A percentile compares a stretch with the other conserved stretches of the same genome.
These are phyloP conservation scores for Percopsis omiscomaycus DNA, from an alignment of 2,797 vertebrate species.

Conservation along the genomic window DNA sequence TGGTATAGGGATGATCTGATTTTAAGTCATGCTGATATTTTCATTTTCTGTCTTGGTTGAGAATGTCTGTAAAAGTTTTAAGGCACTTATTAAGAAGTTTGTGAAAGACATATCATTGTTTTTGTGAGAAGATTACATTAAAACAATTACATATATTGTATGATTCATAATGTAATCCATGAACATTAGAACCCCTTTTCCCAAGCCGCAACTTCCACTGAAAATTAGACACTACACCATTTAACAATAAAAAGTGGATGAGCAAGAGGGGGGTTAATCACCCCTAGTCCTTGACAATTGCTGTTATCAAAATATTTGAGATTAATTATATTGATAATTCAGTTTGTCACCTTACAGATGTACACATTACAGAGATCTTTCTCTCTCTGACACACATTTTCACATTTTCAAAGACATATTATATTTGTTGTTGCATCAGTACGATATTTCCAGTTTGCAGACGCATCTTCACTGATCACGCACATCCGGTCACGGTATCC, in stretches of 20 bases:
- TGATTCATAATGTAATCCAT: too few species aligned
- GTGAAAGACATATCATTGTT: slow-evolving; percentile 22
- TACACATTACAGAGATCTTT: not conserved
- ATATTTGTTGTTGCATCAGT: slow-evolving; percentile 26
- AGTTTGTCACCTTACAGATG: slow-evolving; percentile 8
- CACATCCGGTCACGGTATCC: slow-evolving; percentile 54
- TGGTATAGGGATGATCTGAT: slow-evolving; percentile 36
- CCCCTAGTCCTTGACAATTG: too few species aligned
- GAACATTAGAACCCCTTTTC: too few species aligned
- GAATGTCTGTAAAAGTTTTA: slow-evolving; percentile 14
- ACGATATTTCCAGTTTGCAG: slow-evolving; percentile 37
- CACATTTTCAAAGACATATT: not conserved
- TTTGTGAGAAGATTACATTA: too few species aligned
- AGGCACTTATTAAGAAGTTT: slow-evolving; percentile 33
- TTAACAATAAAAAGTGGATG: too few species aligned
- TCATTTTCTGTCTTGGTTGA: slow-evolving; percentile 54
- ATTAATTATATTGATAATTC: too few species aligned
- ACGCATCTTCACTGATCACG: slow-evolving; percentile 40
- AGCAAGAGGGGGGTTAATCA: too few species aligned
- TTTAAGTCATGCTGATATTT: slow-evolving; percentile 58
- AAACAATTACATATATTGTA: too few species aligned
- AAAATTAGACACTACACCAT: too few species aligned
- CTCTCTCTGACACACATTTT: too few species aligned
- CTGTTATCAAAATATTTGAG: too few species aligned
- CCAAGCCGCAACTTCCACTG: too few species aligned